A percentile compares a stretch with the other conserved stretches of the same genome.
Evolutionary conservation across 2,888 invertebrate genomes (phyloP).

Genomic region (Thereva nobilitata): DNA sequence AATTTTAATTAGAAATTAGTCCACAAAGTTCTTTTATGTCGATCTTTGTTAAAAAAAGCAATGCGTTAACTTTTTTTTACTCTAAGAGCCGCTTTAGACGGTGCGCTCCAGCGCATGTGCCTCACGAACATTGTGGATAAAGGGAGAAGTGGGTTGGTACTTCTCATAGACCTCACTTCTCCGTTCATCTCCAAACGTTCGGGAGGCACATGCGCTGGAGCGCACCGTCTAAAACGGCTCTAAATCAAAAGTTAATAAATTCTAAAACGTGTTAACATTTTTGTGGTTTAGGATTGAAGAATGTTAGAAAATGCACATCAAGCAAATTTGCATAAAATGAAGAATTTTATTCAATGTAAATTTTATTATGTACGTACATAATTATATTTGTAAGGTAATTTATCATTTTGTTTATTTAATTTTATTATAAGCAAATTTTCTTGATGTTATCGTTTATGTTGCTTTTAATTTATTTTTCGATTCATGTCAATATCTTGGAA

Average conservation of each 20-base stretch:
- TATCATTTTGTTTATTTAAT: background rate
- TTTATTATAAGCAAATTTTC: too few species aligned
- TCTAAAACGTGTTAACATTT: conserved; percentile 9
- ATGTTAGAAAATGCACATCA: conserved; percentile 8
- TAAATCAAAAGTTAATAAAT: conserved; percentile 12
- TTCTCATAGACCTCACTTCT: too few species aligned
- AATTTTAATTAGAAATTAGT: background rate
- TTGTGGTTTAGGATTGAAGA: conserved; percentile 18
- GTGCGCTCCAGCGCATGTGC: too few species aligned
- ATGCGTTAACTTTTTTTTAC: background rate
- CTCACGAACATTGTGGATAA: too few species aligned
- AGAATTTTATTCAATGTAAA: conserved; percentile 6
- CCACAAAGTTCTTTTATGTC: conserved; percentile 6
- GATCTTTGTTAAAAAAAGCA: conserved; percentile 6
- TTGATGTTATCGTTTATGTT: too few species aligned
- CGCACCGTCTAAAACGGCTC: too few species aligned
- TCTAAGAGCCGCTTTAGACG: too few species aligned
- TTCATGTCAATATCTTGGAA: too few species aligned
- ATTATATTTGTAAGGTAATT: conserved; percentile 16
- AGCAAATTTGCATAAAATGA: conserved; percentile 18
- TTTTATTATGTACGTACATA: conserved; percentile 8
- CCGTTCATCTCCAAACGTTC: too few species aligned
- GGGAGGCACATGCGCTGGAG: too few species aligned
- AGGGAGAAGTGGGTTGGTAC: too few species aligned
- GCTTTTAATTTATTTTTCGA: too few species aligned